Conservation (phyloP, 1,140 invertebrate genomes). For the Meloidogyne floridensis region DNA sequence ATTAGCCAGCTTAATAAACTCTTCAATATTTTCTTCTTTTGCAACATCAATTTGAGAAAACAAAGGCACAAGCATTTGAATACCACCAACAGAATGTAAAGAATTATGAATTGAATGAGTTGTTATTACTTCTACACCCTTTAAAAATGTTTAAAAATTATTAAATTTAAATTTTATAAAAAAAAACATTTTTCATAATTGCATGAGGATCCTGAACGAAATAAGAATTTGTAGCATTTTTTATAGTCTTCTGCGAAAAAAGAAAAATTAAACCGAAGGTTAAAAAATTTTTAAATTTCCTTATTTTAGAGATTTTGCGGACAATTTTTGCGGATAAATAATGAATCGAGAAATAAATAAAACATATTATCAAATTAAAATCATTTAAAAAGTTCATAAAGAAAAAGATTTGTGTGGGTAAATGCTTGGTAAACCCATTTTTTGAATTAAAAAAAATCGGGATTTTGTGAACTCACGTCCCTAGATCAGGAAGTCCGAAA, state of each 20-base stretch:
- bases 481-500: too few relatives aligned
- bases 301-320: too few relatives aligned
- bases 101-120: conserved; percentile 98
- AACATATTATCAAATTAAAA: too few relatives aligned
- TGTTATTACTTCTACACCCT: conserved; percentile 98
- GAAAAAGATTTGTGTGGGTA: too few relatives aligned
- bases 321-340: too few relatives aligned
- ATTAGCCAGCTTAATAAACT: conserved; percentile 20
- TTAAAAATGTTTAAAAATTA: conserved; percentile 47
- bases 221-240: conserved; percentile 75
- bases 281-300: too few relatives aligned
- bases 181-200: conserved; percentile 34
- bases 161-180: conserved; percentile 2
- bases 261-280: conserved; percentile 72
- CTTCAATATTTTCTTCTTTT: conserved; percentile 66
- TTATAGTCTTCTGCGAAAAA: conserved; percentile 83
- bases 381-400: too few relatives aligned
- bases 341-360: too few relatives aligned
- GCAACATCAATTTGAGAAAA: conserved; percentile 91
- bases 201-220: conserved; percentile 97
- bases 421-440: too few relatives aligned
- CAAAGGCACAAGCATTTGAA: conserved; percentile 95
- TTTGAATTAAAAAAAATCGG: too few relatives aligned
- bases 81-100: conserved; percentile 95
- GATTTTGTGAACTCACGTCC: too few relatives aligned